Evolutionary conservation across 2,888 invertebrate genomes (phyloP).

Genomic region (Marronus borbonicus): DNA sequence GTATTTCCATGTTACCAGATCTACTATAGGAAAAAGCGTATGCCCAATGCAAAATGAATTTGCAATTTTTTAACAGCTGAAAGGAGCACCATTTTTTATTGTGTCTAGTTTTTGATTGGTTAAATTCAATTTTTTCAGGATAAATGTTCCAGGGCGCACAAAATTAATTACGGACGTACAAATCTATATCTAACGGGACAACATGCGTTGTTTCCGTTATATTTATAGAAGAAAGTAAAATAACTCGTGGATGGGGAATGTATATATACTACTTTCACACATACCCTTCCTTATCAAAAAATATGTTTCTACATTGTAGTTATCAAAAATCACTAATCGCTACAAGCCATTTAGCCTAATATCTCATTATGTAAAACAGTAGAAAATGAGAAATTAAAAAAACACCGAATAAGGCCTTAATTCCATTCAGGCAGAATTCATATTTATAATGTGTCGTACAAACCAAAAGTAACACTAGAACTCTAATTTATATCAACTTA

Average conservation of each 20-base stretch:
- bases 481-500: conserved; percentile 49
- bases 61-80: too few species aligned
- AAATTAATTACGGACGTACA: too few species aligned
- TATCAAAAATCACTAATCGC: conserved; percentile 27
- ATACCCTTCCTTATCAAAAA: conserved; percentile 30
- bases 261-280: conserved; percentile 9
- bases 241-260: conserved; percentile 25
- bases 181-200: background rate
- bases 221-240: background rate
- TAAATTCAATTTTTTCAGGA: too few species aligned
- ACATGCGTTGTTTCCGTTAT: background rate
- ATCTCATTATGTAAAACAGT: conserved; percentile 17
- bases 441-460: conserved; percentile 20
- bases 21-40: too few species aligned
- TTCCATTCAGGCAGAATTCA: conserved; percentile 45
- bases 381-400: conserved; percentile 28
- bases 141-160: too few species aligned
- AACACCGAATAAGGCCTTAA: conserved; percentile 43
- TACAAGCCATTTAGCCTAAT: conserved; percentile 32
- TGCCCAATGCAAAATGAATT: too few species aligned
- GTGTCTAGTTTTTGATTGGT: too few species aligned
- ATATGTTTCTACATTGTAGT: conserved; percentile 37
- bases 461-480: conserved; percentile 35
- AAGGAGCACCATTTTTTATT: too few species aligned
- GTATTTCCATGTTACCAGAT: too few species aligned